Evolutionary conservation across 2,113 vertebrate genomes (phyloP).

Genomic region (Halichoerus grypus): DNA sequence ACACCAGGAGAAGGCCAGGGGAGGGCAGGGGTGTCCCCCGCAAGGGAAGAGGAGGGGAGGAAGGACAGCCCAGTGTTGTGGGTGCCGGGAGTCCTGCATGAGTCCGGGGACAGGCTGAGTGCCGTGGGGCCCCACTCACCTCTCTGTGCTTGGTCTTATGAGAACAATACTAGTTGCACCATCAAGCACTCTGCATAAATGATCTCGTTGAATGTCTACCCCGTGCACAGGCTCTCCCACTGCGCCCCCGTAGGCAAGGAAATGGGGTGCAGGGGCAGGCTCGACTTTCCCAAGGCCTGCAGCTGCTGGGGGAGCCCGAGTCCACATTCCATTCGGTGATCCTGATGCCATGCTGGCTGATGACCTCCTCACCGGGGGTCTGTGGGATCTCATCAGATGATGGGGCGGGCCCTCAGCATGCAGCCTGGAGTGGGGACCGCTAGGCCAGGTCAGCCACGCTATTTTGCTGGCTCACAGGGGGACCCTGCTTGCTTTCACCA

Average conservation of each 20-base stretch:
- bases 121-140: background rate
- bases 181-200: background rate
- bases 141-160: background rate
- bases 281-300: no score
- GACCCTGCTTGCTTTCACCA: background rate
- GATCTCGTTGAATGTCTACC: fast-evolving
- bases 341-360: background rate
- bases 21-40: background rate
- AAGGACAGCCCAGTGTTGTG: background rate
- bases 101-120: background rate
- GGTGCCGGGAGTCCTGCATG: background rate
- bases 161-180: background rate
- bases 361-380: background rate
- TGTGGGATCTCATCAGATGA: background rate
- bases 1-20: background rate
- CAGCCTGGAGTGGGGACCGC: background rate
- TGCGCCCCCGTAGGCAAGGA: fast-evolving
- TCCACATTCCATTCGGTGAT: background rate
- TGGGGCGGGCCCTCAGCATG: background rate
- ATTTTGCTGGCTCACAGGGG: background rate
- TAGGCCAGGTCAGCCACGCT: no score
- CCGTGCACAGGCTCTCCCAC: background rate
- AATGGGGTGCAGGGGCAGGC: background rate
- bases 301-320: background rate
- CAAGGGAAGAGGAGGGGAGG: background rate